Evolutionary conservation across 2,797 vertebrate species (phyloP).

Genomic region (Odontamblyopus lacepedii): DNA sequence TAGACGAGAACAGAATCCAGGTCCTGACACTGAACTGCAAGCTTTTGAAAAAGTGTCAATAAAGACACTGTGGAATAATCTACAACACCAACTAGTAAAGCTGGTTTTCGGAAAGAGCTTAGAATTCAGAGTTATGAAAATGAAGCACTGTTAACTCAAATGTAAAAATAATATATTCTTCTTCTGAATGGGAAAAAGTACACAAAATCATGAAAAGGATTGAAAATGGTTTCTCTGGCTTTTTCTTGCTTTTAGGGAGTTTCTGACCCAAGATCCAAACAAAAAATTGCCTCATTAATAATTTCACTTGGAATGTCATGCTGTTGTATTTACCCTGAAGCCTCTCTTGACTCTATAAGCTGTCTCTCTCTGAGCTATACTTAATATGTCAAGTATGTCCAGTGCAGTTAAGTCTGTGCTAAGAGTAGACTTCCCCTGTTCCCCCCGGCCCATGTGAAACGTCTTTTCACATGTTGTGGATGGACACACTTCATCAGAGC

Average conservation of each 20-base stretch:
- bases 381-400: slow-evolving; percentile 1
- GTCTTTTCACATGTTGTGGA: slow-evolving; percentile 18
- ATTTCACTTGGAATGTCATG: background rate
- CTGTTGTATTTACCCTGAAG: background rate
- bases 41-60: background rate
- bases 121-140: background rate
- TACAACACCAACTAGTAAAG: background rate
- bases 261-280: too few relatives aligned
- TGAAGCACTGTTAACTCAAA: background rate
- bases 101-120: slow-evolving; percentile 18
- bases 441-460: background rate
- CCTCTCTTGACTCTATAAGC: background rate
- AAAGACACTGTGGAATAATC: slow-evolving; percentile 8
- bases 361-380: background rate
- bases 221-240: background rate
- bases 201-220: background rate
- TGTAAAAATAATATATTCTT: background rate
- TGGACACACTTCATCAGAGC: slow-evolving; percentile 11
- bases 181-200: background rate
- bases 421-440: slow-evolving; percentile 7
- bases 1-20: slow-evolving; percentile 24
- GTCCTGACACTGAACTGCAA: slow-evolving; percentile 9
- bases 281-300: background rate
- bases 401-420: slow-evolving; percentile 7
- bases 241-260: background rate